Evolutionary conservation across 2,888 invertebrate genomes (phyloP).

Genomic region (Hemaris fuciformis): DNA sequence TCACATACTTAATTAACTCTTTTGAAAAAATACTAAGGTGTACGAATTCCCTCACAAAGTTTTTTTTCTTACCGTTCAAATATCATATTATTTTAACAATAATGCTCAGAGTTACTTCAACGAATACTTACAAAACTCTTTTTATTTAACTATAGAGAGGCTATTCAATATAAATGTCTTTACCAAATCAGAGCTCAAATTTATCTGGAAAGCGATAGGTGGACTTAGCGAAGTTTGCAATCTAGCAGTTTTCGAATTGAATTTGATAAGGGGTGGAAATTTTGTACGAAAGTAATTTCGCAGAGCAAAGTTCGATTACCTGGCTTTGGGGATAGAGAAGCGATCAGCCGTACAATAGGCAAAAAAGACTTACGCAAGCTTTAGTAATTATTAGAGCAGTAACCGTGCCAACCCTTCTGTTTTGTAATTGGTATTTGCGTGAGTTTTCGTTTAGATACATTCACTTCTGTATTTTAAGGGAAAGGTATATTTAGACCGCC

Average conservation of each 20-base stretch:
- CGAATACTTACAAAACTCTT: background rate
- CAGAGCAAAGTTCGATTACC: conserved; percentile 44
- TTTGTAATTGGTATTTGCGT: background rate
- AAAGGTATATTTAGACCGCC: too few relatives aligned
- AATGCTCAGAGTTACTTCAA: too few relatives aligned
- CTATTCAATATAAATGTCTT: background rate
- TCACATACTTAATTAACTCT: too few relatives aligned
- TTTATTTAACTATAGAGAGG: background rate
- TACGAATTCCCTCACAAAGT: too few relatives aligned
- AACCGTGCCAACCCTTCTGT: background rate
- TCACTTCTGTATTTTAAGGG: too few relatives aligned
- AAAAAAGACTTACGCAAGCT: conserved; percentile 31
- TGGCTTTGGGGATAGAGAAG: conserved; percentile 42
- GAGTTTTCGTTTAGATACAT: too few relatives aligned
- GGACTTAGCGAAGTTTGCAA: conserved; percentile 38
- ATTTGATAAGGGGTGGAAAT: conserved; percentile 56
- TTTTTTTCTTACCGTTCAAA: too few relatives aligned
- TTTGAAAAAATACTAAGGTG: too few relatives aligned
- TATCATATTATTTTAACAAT: too few relatives aligned
- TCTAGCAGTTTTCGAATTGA: conserved; percentile 48
- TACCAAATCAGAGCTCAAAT: conserved; percentile 18
- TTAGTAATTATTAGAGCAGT: background rate
- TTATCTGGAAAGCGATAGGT: conserved; percentile 34
- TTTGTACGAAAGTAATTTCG: conserved; percentile 51
- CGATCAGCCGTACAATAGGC: conserved; percentile 41